phyloP scores from a whole-genome alignment of 2,888 invertebrate genomes.

The Adela reaumurella region DNA sequence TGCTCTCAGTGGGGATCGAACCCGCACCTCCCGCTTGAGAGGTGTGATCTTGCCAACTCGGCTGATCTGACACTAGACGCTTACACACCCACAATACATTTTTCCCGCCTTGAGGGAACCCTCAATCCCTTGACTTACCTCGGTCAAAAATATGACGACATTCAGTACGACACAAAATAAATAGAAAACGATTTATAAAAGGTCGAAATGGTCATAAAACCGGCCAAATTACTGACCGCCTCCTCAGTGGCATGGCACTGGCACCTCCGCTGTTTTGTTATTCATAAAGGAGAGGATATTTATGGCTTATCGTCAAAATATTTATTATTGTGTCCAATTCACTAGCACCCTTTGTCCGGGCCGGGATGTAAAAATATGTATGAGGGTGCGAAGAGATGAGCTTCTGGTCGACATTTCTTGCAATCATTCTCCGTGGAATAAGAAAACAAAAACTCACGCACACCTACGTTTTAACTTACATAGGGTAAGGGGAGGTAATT shows the following conservation, averaged over 20 bases:
- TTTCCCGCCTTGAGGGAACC: no score
- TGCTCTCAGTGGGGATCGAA: no score
- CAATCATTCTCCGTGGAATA: no score
- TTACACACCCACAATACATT: no score
- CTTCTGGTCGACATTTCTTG: background rate
- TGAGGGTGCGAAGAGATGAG: slow-evolving; percentile 38
- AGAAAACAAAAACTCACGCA: no score
- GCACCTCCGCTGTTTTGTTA: slow-evolving; percentile 41
- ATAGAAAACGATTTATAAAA: slow-evolving; percentile 45
- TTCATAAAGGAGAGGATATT: slow-evolving; percentile 52
- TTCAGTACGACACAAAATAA: slow-evolving; percentile 23
- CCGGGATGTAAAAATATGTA: slow-evolving; percentile 31
- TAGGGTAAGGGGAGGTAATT: no score
- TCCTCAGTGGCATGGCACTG: no score
- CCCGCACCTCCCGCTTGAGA: no score
- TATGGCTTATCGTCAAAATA: slow-evolving; percentile 56
- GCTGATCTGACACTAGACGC: no score
- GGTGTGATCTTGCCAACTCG: no score
- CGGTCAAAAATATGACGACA: background rate
- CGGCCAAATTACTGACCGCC: slow-evolving; percentile 35
- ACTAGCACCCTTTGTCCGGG: slow-evolving; percentile 45
- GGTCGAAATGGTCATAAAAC: slow-evolving; percentile 41
- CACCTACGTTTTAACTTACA: no score
- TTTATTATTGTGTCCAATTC: slow-evolving; percentile 53
- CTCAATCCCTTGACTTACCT: no score